Base-by-base conservation (phyloP, 1,140 invertebrate species). In the Lordiphosa clarofinis region DNA sequence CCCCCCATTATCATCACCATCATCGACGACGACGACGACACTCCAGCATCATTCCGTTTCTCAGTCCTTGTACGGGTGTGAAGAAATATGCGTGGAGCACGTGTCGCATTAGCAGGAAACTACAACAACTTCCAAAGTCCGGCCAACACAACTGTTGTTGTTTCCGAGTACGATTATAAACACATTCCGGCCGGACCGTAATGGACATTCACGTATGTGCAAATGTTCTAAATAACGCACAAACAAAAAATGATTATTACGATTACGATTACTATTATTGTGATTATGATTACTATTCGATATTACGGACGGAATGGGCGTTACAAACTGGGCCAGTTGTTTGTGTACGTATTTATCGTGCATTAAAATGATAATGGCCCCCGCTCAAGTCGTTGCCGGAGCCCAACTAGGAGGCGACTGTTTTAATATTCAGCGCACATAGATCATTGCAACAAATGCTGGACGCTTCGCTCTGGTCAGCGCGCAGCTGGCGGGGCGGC, bases 381-480 rank as follows among this genome's bases (percentile, higher is more conserved):
- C 12, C 19, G 1, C 15, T 15, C 15, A 15, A 47, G 37, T 42
- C 47, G 19, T 4, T 21, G 33, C 13, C 28, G 24, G 31, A 42
- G 33, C 11, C 42, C 47, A 37, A 8, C 55, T 54, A 59, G 56
- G 68, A 38, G 56, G 40, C 75, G 63, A 28, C 5, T 4, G 5
- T 6, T 78, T 86, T 86, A 87, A 87, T 87, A 87, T 87, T 87
- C 82, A 75, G 46, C 76, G 64, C 82, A 87, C 82, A 87, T 87
- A 87, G 86, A 87, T 87, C 82, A 87, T 86, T 82, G 72, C 72
- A 75, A 76, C 72, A 82, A 87, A 86, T 86, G 79, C 75, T 86
- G 66, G 63, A 13, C 4, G 47, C 4, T 36, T 13, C 36, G 38
- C 6, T n/a, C 12, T 19, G 37, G 73, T 43, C 53, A 28, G n/a